These are phyloP conservation scores for Nothobranchius furzeri DNA, from an alignment of 2,113 vertebrate species.

Conservation along the genomic window DNA sequence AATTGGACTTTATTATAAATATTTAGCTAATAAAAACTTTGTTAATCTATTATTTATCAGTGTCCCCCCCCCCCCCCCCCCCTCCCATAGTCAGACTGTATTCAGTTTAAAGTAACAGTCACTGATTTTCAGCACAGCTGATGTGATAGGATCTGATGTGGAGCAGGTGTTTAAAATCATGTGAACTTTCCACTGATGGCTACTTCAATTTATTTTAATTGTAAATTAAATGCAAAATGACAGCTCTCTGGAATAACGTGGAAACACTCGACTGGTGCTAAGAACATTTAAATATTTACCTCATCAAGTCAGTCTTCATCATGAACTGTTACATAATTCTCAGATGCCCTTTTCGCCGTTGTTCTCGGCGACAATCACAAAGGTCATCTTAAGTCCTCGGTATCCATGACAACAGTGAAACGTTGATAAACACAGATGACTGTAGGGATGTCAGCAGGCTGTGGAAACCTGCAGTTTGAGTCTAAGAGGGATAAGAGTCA, in stretches of 20 bases:
- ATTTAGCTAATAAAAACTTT: too few relatives aligned
- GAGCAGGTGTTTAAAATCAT: constrained; percentile 31
- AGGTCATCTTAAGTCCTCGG: constrained; percentile 20
- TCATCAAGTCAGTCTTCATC: constrained; percentile 1
- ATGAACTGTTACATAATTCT: neutral
- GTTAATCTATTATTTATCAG: too few relatives aligned
- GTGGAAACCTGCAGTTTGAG: constrained; percentile 38
- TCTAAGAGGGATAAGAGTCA: constrained; percentile 38
- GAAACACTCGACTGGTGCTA: constrained; percentile 1
- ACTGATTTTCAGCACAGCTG: constrained; percentile 7
- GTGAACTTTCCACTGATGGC: constrained; percentile 15
- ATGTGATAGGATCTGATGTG: neutral
- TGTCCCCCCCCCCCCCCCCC: too few relatives aligned
- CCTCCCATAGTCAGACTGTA: neutral
- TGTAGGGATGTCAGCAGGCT: constrained; percentile 43
- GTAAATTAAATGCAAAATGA: neutral
- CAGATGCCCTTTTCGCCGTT: constrained; percentile 15
- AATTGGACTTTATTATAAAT: too few relatives aligned
- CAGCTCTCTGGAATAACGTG: constrained; percentile 1
- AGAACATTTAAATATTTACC: constrained; percentile 11
- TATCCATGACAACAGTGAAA: constrained; percentile 48
- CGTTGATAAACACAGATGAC: constrained; percentile 63
- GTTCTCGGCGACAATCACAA: constrained; percentile 19
- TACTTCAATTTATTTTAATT: constrained; percentile 5
- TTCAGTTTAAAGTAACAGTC: neutral